These are phyloP conservation scores for Arvicola amphibius DNA, from an alignment of 2,797 vertebrate species.

Conservation along the genomic window DNA sequence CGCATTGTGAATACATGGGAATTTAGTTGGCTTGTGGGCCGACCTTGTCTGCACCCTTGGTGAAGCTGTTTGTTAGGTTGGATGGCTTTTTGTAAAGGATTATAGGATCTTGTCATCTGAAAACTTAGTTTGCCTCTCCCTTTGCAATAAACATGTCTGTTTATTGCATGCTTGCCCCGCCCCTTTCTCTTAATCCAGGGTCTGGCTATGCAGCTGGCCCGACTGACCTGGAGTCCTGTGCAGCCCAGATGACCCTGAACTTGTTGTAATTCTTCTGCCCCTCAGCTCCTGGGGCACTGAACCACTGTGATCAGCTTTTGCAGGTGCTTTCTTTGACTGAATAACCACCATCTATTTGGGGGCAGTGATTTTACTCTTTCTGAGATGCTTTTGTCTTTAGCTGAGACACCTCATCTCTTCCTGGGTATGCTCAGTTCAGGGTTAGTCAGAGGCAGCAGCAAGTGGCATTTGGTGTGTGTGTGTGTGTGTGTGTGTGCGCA, in stretches of 20 bases:
- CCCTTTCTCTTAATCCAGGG: not conserved
- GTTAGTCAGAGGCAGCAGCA: not conserved
- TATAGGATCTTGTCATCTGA: not conserved
- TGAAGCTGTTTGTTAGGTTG: not conserved
- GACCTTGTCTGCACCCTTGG: not conserved
- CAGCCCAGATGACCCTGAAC: not conserved
- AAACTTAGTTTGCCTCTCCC: not conserved
- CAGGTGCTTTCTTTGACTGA: not conserved
- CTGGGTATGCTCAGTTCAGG: not conserved
- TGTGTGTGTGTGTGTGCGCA: not conserved
- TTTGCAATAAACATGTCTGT: not conserved
- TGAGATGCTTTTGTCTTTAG: not conserved
- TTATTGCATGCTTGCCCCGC: not conserved
- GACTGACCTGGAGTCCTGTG: not conserved
- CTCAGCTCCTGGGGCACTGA: not conserved
- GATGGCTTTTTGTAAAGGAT: not conserved
- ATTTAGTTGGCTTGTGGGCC: not conserved
- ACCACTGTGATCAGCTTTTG: not conserved
- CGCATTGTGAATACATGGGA: not conserved
- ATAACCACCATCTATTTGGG: not conserved
- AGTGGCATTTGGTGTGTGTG: not conserved
- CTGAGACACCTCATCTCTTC: not conserved
- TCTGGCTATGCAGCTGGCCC: not conserved
- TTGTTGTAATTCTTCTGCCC: not conserved
- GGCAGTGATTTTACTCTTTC: not conserved